Conservation (phyloP, 2,113 vertebrate species). For the Diadophis punctatus region DNA sequence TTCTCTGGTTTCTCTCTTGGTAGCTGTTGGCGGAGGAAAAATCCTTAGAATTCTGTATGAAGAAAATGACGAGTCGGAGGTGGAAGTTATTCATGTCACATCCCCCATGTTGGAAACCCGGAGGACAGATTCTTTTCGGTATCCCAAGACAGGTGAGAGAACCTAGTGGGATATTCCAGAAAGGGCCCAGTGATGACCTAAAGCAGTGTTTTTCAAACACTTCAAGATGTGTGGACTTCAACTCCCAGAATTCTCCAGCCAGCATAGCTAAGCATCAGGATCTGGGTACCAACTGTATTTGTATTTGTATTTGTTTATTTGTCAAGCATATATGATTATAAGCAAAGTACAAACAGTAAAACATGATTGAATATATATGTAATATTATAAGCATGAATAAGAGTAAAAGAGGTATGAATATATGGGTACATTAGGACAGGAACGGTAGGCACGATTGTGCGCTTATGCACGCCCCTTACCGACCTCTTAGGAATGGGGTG, state of each 20-base stretch:
- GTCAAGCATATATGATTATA: too few relatives aligned
- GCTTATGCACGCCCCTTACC: too few relatives aligned
- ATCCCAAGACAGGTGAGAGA: conserved; percentile 77
- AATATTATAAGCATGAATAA: too few relatives aligned
- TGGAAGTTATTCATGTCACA: conserved; percentile 80
- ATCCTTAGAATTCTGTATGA: conserved; percentile 78
- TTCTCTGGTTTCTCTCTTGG: conserved; percentile 45
- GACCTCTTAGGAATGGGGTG: too few relatives aligned
- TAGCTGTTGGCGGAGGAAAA: conserved; percentile 71
- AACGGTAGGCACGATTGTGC: too few relatives aligned
- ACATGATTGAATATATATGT: too few relatives aligned
- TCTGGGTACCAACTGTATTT: not conserved
- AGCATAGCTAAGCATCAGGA: not conserved
- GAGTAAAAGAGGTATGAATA: too few relatives aligned
- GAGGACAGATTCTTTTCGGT: conserved; percentile 78
- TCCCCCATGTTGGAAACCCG: conserved; percentile 80
- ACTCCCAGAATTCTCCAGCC: too few relatives aligned
- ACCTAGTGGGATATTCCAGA: not conserved
- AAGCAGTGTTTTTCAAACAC: not conserved
- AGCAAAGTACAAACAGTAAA: too few relatives aligned
- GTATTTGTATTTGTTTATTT: too few relatives aligned
- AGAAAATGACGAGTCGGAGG: conserved; percentile 80
- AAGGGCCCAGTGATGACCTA: not conserved
- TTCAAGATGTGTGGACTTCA: not conserved
- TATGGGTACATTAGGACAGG: too few relatives aligned